A percentile compares a stretch with the other conserved stretches of the same genome.
These are phyloP conservation scores for Mesoclemmys tuberculata DNA, from an alignment of 2,113 vertebrate species.

Conservation along the genomic window DNA sequence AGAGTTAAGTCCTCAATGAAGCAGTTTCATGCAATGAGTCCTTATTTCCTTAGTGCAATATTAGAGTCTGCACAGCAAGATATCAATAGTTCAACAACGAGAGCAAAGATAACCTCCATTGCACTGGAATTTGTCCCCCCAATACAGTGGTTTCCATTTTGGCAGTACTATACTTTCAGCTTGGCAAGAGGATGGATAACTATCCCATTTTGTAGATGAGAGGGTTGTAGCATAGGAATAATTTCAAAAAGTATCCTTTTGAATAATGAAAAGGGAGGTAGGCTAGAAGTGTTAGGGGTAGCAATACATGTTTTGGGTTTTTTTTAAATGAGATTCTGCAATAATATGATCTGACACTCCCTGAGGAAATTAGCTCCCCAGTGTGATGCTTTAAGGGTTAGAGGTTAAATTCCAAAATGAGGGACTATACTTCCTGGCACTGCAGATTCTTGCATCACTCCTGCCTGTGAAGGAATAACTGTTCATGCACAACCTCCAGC, in stretches of 20 bases:
- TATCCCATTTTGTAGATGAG: background rate
- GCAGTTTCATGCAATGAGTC: background rate
- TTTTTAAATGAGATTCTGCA: background rate
- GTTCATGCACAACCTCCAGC: too few relatives aligned
- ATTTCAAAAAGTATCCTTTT: constrained; percentile 15
- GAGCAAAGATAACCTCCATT: background rate
- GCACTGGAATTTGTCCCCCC: background rate
- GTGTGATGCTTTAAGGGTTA: background rate
- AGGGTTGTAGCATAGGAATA: background rate
- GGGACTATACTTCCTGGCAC: constrained; percentile 31
- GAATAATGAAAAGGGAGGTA: background rate
- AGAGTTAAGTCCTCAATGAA: constrained; percentile 23
- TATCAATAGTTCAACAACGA: background rate
- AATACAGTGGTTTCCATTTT: background rate
- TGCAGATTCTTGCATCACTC: constrained; percentile 42
- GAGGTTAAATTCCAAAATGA: constrained; percentile 63
- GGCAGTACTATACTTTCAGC: background rate
- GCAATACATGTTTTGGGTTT: background rate
- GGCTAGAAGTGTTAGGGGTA: background rate
- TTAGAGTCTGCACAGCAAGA: background rate
- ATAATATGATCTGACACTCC: background rate
- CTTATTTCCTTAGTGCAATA: rapidly evolving
- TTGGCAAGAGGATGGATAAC: background rate
- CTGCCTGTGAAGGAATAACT: constrained; percentile 55
- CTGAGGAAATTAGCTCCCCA: background rate